phyloP scores from a whole-genome alignment of 1,140 invertebrate genomes.

The Pseudomyrmex gracilis region DNA sequence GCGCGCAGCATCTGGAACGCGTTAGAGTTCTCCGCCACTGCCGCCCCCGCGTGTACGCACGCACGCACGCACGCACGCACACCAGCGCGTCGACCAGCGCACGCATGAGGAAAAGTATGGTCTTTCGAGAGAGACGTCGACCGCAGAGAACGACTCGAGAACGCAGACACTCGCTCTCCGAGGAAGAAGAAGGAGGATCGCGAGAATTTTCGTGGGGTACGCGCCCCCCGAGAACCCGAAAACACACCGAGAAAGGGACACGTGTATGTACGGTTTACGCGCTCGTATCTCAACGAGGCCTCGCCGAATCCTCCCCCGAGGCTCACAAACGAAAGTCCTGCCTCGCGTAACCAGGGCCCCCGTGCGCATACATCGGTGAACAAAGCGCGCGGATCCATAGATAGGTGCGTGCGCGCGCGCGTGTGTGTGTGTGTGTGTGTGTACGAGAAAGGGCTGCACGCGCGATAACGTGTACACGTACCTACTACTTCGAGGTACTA shows the following conservation, averaged over 20 bases:
- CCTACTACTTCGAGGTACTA: slow-evolving; percentile 46
- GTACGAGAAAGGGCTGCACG: slow-evolving; percentile 64
- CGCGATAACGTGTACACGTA: slow-evolving; percentile 39
- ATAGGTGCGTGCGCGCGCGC: slow-evolving; percentile 12
- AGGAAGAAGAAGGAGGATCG: slow-evolving; percentile 7
- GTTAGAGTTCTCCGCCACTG: slow-evolving; percentile 79
- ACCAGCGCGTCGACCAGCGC: slow-evolving; percentile 42
- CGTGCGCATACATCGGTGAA: slow-evolving; percentile 76
- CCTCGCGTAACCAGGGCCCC: slow-evolving; percentile 73
- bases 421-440: slow-evolving; percentile 62
- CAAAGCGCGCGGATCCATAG: slow-evolving; percentile 71
- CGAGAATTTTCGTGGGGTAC: slow-evolving; percentile 30
- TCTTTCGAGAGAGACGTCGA: slow-evolving; percentile 28
- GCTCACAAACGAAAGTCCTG: slow-evolving; percentile 66
- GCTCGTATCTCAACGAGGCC: slow-evolving; percentile 65
- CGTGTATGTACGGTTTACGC: slow-evolving; percentile 70
- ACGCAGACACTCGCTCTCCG: not conserved
- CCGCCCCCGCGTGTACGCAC: slow-evolving; percentile 56
- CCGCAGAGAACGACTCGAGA: not conserved
- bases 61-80: slow-evolving; percentile 18
- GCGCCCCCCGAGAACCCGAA: slow-evolving; percentile 20
- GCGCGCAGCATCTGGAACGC: slow-evolving; percentile 83
- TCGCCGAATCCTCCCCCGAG: slow-evolving; percentile 8
- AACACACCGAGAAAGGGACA: slow-evolving; percentile 60
- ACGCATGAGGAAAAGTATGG: slow-evolving; percentile 34